Evolutionary conservation across 2,113 vertebrate genomes (phyloP).

Genomic region (Australoheros scitulus): DNA sequence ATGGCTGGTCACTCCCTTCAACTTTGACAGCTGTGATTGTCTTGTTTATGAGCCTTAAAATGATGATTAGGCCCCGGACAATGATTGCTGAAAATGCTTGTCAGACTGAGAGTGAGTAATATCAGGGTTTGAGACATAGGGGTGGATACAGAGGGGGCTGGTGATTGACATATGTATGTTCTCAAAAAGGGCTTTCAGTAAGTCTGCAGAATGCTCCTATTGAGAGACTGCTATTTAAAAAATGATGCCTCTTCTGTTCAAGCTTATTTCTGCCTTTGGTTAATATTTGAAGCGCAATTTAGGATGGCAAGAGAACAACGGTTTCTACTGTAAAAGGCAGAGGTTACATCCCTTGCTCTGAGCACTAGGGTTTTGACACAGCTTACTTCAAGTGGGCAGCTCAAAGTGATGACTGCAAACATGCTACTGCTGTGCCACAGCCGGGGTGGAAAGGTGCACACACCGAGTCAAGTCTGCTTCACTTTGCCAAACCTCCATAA

Average conservation of each 20-base stretch:
- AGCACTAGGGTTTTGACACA: conserved; percentile 33
- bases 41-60: conserved; percentile 55
- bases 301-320: not conserved
- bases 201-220: conserved; percentile 26
- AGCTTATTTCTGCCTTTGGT: conserved; percentile 48
- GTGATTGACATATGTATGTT: conserved; percentile 68
- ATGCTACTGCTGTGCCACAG: not conserved
- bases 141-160: conserved; percentile 61
- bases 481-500: conserved; percentile 10
- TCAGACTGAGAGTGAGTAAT: conserved; percentile 71
- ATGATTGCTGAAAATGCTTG: conserved; percentile 56
- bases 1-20: conserved; percentile 9
- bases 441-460: conserved; percentile 15
- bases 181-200: conserved; percentile 38
- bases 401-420: conserved; percentile 24
- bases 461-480: conserved; percentile 31
- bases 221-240: conserved; percentile 37
- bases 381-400: conserved; percentile 21
- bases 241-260: conserved; percentile 31
- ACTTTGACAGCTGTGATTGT: conserved; percentile 52
- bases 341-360: conserved; percentile 39
- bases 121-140: conserved; percentile 66
- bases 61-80: conserved; percentile 45
- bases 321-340: conserved; percentile 14
- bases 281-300: conserved; percentile 27